Evolutionary conservation across 2,113 vertebrate genomes (phyloP).

Genomic region (Pseudois nayaur): DNA sequence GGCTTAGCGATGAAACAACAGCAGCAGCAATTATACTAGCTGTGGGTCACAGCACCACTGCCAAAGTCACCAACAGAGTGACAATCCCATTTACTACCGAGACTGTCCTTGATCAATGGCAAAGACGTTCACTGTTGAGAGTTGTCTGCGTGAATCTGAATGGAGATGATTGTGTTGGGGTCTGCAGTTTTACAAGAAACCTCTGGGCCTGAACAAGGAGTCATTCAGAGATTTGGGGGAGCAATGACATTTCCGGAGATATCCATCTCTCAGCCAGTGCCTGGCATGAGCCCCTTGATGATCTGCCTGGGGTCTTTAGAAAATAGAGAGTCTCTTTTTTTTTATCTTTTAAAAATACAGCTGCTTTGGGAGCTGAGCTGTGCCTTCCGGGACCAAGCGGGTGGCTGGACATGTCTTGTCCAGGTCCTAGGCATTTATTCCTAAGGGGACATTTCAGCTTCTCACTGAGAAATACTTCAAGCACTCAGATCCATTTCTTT

Average conservation of each 20-base stretch:
- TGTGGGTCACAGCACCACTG: not conserved
- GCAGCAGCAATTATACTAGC: not conserved
- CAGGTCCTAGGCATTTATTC: not conserved
- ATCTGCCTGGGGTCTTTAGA: not conserved
- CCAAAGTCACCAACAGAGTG: slow-evolving; percentile 29
- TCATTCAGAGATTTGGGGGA: not conserved
- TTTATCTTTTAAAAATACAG: not conserved
- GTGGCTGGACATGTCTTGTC: not conserved
- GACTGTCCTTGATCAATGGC: slow-evolving; percentile 25
- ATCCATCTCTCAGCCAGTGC: not conserved
- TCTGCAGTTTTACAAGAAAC: not conserved
- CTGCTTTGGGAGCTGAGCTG: not conserved
- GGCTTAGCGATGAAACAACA: not conserved
- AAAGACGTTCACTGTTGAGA: not conserved
- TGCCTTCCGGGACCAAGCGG: not conserved
- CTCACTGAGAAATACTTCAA: slow-evolving; percentile 28
- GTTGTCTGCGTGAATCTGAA: not conserved
- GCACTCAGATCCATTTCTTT: slow-evolving; percentile 31
- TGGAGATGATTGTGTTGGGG: not conserved
- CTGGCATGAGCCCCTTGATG: not conserved
- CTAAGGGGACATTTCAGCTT: slow-evolving; percentile 13
- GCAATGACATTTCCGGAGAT: not conserved
- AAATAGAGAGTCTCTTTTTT: not conserved
- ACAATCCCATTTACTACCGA: slow-evolving; percentile 28
- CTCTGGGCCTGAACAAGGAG: not conserved